Base-by-base conservation (phyloP, 2,888 invertebrate species). In the Dusona sp. region DNA sequence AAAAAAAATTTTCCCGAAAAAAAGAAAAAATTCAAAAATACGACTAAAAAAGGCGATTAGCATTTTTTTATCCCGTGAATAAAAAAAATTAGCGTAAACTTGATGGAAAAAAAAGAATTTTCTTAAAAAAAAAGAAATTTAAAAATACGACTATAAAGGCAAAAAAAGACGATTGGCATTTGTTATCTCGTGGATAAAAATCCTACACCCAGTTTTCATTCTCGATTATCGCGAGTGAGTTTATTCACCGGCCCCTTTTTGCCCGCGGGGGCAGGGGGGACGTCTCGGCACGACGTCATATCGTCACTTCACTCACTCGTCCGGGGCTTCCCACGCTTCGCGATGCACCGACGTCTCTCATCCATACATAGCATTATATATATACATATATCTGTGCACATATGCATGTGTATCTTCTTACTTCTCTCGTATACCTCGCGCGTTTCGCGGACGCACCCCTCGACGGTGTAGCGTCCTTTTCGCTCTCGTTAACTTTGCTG, bases 301-400 rank as follows among this genome's bases (percentile, higher is more conserved):
- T 85, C 83, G 72, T 73, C 83, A 73, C 83, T 83, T 74, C 64
- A 78, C 83, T 87, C 83, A 78, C 78, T 77, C 79, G 85, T 83
- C 88, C 89, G 87, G 88, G 86, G 88, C 91, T 92, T 91, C 91
- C 91, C 91, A 91, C 91, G 92, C 90, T 92, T 91, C 89, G 89
- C 82, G 85, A 85, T 87, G 89, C 89, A 88, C 89, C 81, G 57
- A 85, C 86, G 84, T 84, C 83, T 73, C 87, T 81, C 83, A 84
- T 83, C 77, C 13, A 74, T 78, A 81, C 78, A 68, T 36, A 54
- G 54, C 51, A 51, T 25, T 54, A 29, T 48, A 70, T 70, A 70
- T 45, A 19, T 65, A 64, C 36, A 65, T 36, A 64, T 29, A 48
- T 54, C n/a, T 72, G 8, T 48, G 19, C 48, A 73, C 54, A 61